Conservation (phyloP, 2,113 vertebrate genomes). For the Trematomus loennbergii region DNA sequence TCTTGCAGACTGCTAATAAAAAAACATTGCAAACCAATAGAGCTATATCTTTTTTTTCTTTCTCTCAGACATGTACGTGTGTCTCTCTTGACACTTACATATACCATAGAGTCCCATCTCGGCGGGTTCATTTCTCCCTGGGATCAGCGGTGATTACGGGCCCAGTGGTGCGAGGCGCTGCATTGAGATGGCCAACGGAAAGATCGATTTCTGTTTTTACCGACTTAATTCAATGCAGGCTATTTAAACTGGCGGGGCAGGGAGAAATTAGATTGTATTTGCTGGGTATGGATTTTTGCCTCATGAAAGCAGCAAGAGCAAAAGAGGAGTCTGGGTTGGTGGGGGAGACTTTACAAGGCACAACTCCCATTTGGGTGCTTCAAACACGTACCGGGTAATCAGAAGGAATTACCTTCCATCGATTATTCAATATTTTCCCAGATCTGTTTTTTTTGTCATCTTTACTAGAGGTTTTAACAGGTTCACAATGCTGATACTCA, state of each 20-base stretch:
- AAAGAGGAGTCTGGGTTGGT: slow-evolving; percentile 19
- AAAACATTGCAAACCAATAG: slow-evolving; percentile 35
- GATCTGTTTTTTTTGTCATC: slow-evolving; percentile 80
- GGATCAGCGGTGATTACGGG: slow-evolving; percentile 79
- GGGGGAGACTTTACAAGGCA: slow-evolving; percentile 71
- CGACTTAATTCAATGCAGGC: slow-evolving; percentile 84
- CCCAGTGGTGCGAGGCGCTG: slow-evolving; percentile 70
- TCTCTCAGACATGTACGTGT: neutral
- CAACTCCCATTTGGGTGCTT: slow-evolving; percentile 74
- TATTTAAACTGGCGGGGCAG: slow-evolving; percentile 83
- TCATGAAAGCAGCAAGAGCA: slow-evolving; percentile 70
- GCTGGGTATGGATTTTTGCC: slow-evolving; percentile 83
- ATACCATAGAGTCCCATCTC: slow-evolving; percentile 41
- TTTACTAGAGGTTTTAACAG: slow-evolving; percentile 74
- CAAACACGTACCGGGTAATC: slow-evolving; percentile 76
- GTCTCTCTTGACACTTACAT: slow-evolving; percentile 1
- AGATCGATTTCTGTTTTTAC: slow-evolving; percentile 85
- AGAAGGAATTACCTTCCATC: slow-evolving; percentile 77
- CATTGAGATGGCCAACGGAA: slow-evolving; percentile 77
- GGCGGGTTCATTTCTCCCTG: slow-evolving; percentile 69
- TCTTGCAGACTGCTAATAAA: slow-evolving; percentile 35
- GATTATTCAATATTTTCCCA: slow-evolving; percentile 81
- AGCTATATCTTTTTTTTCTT: slow-evolving; percentile 14
- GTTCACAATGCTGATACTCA: slow-evolving; percentile 62
- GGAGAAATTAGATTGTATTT: slow-evolving; percentile 85